Conservation (phyloP, 2,888 invertebrate species). For the Xylophagus ater region DNA sequence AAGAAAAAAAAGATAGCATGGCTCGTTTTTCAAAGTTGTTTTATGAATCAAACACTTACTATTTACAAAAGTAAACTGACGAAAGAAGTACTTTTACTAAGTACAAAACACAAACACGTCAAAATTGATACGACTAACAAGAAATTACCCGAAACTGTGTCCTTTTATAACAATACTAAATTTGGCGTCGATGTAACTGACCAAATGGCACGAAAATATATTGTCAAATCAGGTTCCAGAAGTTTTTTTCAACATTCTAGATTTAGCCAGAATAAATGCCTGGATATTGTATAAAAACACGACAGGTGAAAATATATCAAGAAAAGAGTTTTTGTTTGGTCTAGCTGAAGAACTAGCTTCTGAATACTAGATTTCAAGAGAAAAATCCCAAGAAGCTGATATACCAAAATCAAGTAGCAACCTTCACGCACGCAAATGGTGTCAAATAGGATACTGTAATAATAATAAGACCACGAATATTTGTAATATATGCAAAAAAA, state of each 20-base stretch:
- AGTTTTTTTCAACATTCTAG: constrained; percentile 23
- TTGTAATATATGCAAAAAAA: constrained; percentile 16
- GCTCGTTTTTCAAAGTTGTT: constrained; percentile 17
- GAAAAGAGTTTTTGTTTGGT: constrained; percentile 22
- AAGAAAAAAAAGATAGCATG: constrained; percentile 19
- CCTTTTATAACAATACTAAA: constrained; percentile 22
- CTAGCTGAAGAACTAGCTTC: constrained; percentile 16
- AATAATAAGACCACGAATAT: constrained; percentile 15
- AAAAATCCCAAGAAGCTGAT: constrained; percentile 3
- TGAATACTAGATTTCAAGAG: constrained; percentile 10
- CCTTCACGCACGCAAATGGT: constrained; percentile 15
- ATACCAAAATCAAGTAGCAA: constrained; percentile 1
- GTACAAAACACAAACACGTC: constrained; percentile 20
- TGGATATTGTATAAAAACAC: constrained; percentile 22
- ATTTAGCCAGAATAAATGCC: constrained; percentile 22
- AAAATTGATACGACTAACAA: constrained; percentile 21
- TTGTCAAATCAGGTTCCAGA: constrained; percentile 21
- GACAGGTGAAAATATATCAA: constrained; percentile 15
- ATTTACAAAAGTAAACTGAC: constrained; percentile 23
- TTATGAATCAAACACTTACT: constrained; percentile 20
- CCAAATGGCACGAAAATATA: constrained; percentile 26
- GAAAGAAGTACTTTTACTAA: constrained; percentile 21
- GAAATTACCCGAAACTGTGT: constrained; percentile 21
- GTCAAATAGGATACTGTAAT: constrained; percentile 18
- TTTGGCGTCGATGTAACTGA: constrained; percentile 20